These are phyloP conservation scores for Sorex araneus DNA, from an alignment of 2,113 vertebrate genomes.

Conservation along the genomic window DNA sequence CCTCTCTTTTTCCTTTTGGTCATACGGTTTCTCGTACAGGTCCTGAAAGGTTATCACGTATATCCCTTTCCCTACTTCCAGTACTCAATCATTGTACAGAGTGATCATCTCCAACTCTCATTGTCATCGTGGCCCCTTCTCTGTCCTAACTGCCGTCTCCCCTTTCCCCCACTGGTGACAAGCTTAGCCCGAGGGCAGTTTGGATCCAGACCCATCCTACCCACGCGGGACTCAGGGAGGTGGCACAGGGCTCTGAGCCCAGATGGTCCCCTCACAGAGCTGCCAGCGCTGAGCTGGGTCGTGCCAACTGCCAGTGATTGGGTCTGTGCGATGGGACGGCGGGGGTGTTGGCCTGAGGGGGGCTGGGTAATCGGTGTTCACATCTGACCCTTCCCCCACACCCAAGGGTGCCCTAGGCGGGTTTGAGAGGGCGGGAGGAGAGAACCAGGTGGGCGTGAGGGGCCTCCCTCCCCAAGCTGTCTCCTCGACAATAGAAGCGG, in stretches of 20 bases:
- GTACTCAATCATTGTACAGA: too few relatives aligned
- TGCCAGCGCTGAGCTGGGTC: not conserved
- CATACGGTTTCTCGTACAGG: too few relatives aligned
- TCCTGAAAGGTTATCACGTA: too few relatives aligned
- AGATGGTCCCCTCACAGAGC: not conserved
- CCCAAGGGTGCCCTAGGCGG: not conserved
- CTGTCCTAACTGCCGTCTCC: too few relatives aligned
- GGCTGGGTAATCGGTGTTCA: rapidly evolving
- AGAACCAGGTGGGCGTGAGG: not conserved
- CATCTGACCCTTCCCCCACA: rapidly evolving
- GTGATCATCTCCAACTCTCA: too few relatives aligned
- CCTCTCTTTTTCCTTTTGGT: too few relatives aligned
- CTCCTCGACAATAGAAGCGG: not conserved
- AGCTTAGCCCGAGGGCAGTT: too few relatives aligned
- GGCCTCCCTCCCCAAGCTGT: not conserved
- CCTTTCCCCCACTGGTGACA: too few relatives aligned
- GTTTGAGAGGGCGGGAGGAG: not conserved
- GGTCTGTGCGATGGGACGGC: not conserved
- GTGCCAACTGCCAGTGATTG: not conserved
- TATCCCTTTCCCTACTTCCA: too few relatives aligned
- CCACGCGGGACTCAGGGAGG: not conserved
- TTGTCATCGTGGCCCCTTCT: too few relatives aligned
- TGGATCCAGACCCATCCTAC: not conserved
- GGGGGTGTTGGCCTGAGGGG: not conserved
- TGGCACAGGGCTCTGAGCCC: too few relatives aligned